Percentiles rank a stretch among this genome's conserved stretches.
Conservation (phyloP, 2,113 vertebrate genomes). For the Carettochelys insculpta region DNA sequence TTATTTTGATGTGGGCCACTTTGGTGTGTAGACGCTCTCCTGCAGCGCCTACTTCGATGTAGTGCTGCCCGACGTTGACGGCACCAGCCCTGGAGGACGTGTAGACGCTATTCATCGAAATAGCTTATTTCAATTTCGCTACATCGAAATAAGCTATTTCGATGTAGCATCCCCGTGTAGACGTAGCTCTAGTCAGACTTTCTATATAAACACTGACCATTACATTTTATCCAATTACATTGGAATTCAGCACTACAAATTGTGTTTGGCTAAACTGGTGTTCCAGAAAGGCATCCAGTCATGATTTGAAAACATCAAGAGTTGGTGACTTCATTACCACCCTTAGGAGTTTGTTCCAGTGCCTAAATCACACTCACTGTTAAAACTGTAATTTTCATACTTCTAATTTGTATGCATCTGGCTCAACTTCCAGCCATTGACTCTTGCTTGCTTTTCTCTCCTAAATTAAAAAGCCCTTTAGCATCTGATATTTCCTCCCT, state of each 20-base stretch:
- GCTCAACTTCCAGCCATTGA: neutral
- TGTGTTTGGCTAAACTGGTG: neutral
- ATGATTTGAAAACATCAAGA: neutral
- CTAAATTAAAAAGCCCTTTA: neutral
- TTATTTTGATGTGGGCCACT: too few species aligned
- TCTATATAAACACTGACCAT: neutral
- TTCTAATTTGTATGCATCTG: neutral
- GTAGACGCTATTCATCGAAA: too few species aligned
- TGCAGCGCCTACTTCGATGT: too few species aligned
- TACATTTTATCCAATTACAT: constrained; percentile 5
- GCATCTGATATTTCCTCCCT: neutral
- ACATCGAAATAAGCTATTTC: too few species aligned
- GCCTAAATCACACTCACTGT: neutral
- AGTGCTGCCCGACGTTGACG: too few species aligned
- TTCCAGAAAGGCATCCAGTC: neutral
- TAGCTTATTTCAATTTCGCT: too few species aligned
- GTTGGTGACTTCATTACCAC: rapidly evolving
- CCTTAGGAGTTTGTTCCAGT: neutral
- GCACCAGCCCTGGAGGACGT: too few species aligned
- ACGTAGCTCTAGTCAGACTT: too few species aligned
- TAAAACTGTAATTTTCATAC: neutral
- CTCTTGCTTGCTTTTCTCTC: neutral
- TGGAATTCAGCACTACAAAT: neutral
- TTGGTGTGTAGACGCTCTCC: too few species aligned
- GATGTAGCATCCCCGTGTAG: too few species aligned